Percentiles rank a stretch among this genome's conserved stretches.
Evolutionary conservation across 2,797 vertebrate species (phyloP).

Genomic region (Sebastolobus alascanus): DNA sequence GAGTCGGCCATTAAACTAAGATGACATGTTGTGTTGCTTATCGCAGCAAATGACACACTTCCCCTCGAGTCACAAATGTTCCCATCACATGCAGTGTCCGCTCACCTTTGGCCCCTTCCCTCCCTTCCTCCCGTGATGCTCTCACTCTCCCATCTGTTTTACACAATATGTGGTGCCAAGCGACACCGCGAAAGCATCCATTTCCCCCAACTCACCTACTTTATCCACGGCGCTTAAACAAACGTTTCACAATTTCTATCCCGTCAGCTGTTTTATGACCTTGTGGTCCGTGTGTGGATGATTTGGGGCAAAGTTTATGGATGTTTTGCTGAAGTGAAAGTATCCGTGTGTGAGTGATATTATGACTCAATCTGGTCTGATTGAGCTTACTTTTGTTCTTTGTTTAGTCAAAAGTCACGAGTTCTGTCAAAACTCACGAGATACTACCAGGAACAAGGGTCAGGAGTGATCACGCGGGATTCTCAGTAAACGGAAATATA

Average conservation of each 20-base stretch:
- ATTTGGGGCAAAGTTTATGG: conserved; percentile 45
- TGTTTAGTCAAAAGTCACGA: conserved; percentile 45
- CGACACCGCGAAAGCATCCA: conserved; percentile 34
- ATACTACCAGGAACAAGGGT: conserved; percentile 4
- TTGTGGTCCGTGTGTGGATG: conserved; percentile 34
- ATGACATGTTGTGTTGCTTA: conserved; percentile 43
- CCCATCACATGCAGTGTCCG: conserved; percentile 45
- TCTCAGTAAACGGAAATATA: conserved; percentile 1
- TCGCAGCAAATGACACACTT: conserved; percentile 47
- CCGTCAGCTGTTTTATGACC: conserved; percentile 54
- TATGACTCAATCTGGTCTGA: conserved; percentile 1
- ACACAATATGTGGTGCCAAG: conserved; percentile 21
- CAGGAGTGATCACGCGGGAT: not conserved
- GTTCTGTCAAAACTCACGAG: not conserved
- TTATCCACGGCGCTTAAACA: conserved; percentile 15
- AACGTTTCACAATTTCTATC: conserved; percentile 33
- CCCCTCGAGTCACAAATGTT: conserved; percentile 54
- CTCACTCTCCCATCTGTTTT: conserved; percentile 30
- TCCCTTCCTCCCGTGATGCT: not conserved
- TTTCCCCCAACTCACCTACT: conserved; percentile 10
- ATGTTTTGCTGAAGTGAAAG: conserved; percentile 52
- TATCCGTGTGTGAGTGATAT: not conserved
- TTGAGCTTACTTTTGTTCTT: conserved; percentile 11
- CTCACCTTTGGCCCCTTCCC: conserved; percentile 51
- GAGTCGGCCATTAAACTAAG: conserved; percentile 36